Conservation (phyloP, 2,113 vertebrate species). For the Silurus meridionalis region DNA sequence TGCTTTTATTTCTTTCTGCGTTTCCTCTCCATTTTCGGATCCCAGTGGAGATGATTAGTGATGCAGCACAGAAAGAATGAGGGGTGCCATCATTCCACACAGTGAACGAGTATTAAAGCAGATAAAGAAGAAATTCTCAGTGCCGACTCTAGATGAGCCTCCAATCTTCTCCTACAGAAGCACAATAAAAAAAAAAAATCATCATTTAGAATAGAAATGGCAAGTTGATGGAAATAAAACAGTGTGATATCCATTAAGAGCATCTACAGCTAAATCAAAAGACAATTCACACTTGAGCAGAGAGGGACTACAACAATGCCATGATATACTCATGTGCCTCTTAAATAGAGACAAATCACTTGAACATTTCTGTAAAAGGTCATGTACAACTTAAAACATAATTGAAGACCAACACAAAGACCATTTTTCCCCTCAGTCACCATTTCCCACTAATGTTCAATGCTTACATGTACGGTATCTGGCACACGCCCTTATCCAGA, state of each 20-base stretch:
- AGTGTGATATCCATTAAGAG: background rate
- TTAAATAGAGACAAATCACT: background rate
- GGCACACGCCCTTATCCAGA: no score
- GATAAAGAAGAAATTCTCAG: background rate
- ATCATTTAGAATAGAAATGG: background rate
- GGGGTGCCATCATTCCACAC: conserved; percentile 60
- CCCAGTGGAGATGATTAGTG: conserved; percentile 64
- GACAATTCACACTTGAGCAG: background rate
- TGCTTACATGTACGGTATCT: no score
- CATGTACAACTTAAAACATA: background rate
- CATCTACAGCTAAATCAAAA: background rate
- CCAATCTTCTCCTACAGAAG: conserved; percentile 20
- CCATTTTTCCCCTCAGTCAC: no score
- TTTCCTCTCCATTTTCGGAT: conserved; percentile 91
- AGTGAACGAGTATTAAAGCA: conserved; percentile 22
- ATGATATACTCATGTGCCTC: background rate
- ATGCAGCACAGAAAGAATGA: conserved; percentile 55
- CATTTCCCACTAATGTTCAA: no score
- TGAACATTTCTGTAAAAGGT: background rate
- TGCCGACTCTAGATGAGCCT: background rate
- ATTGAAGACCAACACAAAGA: no score
- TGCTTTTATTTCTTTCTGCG: conserved; percentile 93
- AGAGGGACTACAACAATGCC: background rate
- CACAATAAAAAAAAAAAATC: background rate
- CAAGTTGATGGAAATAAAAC: background rate